These are phyloP conservation scores for Hermetia illucens DNA, from an alignment of 1,140 invertebrate species.

Conservation along the genomic window DNA sequence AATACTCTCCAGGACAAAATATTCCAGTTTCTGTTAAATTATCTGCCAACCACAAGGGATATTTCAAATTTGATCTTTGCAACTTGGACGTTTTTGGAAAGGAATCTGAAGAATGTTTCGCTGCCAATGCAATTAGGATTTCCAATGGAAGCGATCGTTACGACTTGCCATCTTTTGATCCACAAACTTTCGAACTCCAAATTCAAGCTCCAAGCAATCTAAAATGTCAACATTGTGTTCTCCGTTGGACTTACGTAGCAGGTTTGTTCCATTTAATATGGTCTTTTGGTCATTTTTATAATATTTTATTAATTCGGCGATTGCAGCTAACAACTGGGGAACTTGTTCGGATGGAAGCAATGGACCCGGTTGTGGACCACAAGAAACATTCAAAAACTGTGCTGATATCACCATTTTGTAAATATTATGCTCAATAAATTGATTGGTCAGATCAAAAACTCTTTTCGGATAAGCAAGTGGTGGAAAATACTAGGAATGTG, in stretches of 20 bases:
- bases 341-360: slow-evolving; percentile 30
- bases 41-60: slow-evolving; percentile 39
- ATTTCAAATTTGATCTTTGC: slow-evolving; percentile 42
- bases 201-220: slow-evolving; percentile 37
- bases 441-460: too few relatives aligned
- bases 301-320: slow-evolving; percentile 1
- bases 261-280: slow-evolving; percentile 12
- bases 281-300: slow-evolving; percentile 3
- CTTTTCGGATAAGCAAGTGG: too few relatives aligned
- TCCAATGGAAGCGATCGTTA: slow-evolving; percentile 30
- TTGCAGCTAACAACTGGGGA: slow-evolving; percentile 40
- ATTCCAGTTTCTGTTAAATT: slow-evolving; percentile 32
- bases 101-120: slow-evolving; percentile 46
- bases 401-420: slow-evolving; percentile 46
- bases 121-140: slow-evolving; percentile 32
- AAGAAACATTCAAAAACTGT: slow-evolving; percentile 53
- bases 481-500: too few relatives aligned
- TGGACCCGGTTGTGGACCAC: slow-evolving; percentile 41
- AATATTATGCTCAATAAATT: too few relatives aligned
- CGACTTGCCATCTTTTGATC: slow-evolving; percentile 12
- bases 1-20: slow-evolving; percentile 22
- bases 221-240: slow-evolving; percentile 45
- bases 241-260: slow-evolving; percentile 51
- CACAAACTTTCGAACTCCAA: slow-evolving; percentile 25
- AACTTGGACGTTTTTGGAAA: slow-evolving; percentile 25